These are phyloP conservation scores for Perodicticus potto DNA, from an alignment of 2,797 vertebrate species.

Conservation along the genomic window DNA sequence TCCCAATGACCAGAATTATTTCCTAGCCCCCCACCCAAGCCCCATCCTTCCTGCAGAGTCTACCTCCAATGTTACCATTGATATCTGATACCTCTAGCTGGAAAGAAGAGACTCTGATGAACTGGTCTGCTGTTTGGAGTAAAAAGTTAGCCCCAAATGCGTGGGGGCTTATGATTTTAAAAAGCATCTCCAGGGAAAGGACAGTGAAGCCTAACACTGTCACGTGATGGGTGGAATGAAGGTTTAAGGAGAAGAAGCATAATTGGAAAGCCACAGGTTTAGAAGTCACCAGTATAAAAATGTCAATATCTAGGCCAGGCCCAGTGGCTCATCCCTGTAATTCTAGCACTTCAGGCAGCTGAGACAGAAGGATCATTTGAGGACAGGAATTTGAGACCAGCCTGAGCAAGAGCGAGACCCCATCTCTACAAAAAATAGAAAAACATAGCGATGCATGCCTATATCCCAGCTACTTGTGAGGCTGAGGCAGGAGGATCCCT, in stretches of 20 bases:
- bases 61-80: neutral
- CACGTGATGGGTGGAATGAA: neutral
- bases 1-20: conserved; percentile 5
- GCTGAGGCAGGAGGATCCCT: neutral
- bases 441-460: neutral
- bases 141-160: neutral
- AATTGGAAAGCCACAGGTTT: neutral
- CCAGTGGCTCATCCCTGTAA: neutral
- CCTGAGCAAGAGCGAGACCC: neutral
- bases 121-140: neutral
- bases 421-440: neutral
- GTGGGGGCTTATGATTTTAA: neutral
- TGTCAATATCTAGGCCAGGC: neutral
- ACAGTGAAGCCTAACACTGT: conserved; percentile 22
- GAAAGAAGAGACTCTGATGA: conserved; percentile 20
- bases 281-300: neutral
- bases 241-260: neutral
- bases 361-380: neutral
- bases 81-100: neutral
- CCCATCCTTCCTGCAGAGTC: neutral
- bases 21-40: neutral
- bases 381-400: neutral
- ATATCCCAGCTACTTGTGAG: neutral
- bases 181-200: conserved; percentile 28
- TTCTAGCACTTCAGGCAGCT: neutral